Percentiles rank a stretch among this genome's conserved stretches.
Conservation (phyloP, 1,140 invertebrate genomes). For the Zaprionus taronus region DNA sequence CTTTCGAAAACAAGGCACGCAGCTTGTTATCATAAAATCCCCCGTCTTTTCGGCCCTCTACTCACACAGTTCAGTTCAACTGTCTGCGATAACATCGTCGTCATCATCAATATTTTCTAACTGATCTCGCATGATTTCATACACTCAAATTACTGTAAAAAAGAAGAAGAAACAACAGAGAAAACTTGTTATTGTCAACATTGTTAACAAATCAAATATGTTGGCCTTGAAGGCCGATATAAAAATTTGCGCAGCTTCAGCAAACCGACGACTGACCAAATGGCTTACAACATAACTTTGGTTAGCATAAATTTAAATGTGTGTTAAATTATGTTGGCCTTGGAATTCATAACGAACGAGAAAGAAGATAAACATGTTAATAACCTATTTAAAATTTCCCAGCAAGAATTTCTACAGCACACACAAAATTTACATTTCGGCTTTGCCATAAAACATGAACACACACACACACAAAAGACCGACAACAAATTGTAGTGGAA, state of each 20-base stretch:
- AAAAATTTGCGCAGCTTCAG: constrained; percentile 58
- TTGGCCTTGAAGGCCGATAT: constrained; percentile 48
- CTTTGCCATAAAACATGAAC: constrained; percentile 39
- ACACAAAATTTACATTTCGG: constrained; percentile 41
- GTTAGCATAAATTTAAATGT: constrained; percentile 79
- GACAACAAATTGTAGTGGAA: constrained; percentile 6
- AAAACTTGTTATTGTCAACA: constrained; percentile 15
- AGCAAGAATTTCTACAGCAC: constrained; percentile 70
- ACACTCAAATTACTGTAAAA: constrained; percentile 7
- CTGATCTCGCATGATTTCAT: constrained; percentile 55
- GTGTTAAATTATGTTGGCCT: constrained; percentile 78
- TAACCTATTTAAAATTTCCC: constrained; percentile 80
- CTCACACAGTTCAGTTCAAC: not conserved
- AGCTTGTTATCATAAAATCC: not conserved
- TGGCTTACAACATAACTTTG: constrained; percentile 57
- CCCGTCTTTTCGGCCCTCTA: not conserved
- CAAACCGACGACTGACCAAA: constrained; percentile 50
- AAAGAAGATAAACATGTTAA: constrained; percentile 80
- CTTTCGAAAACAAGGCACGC: not conserved
- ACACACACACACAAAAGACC: constrained; percentile 15
- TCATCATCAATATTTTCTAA: constrained; percentile 27
- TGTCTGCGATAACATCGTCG: not conserved
- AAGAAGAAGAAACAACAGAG: not conserved
- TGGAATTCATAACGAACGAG: constrained; percentile 74
- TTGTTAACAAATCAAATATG: constrained; percentile 36